These are phyloP conservation scores for Macrophya annulata DNA, from an alignment of 2,888 invertebrate species.

Conservation along the genomic window DNA sequence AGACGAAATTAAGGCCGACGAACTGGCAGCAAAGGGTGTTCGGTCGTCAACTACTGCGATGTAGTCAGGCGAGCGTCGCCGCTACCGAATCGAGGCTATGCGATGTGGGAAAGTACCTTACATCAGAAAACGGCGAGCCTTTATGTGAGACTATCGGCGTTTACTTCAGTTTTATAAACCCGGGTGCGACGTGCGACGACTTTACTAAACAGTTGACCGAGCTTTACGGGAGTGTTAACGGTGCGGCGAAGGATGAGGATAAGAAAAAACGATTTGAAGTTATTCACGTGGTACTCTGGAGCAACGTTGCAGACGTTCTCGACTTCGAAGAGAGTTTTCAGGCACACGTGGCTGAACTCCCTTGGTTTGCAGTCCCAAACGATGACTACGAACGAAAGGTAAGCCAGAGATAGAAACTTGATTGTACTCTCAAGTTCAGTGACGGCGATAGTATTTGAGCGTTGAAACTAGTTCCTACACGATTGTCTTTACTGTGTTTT, in stretches of 20 bases:
- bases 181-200: constrained; percentile 86
- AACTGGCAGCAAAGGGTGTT: constrained; percentile 77
- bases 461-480: background rate
- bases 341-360: constrained; percentile 84
- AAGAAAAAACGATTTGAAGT: constrained; percentile 82
- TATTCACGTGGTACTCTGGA: constrained; percentile 87
- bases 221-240: constrained; percentile 79
- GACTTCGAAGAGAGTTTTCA: constrained; percentile 86
- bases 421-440: background rate
- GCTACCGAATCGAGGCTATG: constrained; percentile 61
- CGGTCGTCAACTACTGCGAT: constrained; percentile 75
- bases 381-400: constrained; percentile 88
- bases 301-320: constrained; percentile 84
- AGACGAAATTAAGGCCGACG: constrained; percentile 48
- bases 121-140: constrained; percentile 66
- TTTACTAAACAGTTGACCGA: constrained; percentile 85
- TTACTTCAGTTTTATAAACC: constrained; percentile 88
- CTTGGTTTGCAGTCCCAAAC: constrained; percentile 88
- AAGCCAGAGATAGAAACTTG: constrained; percentile 60
- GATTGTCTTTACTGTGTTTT: background rate
- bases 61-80: constrained; percentile 67
- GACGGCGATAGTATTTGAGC: background rate
- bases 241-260: constrained; percentile 70
- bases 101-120: constrained; percentile 64
- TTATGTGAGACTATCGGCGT: constrained; percentile 82